Percentiles rank a stretch among this genome's conserved stretches.
phyloP scores from a whole-genome alignment of 2,113 vertebrate genomes.

The Zosterops japonicus region DNA sequence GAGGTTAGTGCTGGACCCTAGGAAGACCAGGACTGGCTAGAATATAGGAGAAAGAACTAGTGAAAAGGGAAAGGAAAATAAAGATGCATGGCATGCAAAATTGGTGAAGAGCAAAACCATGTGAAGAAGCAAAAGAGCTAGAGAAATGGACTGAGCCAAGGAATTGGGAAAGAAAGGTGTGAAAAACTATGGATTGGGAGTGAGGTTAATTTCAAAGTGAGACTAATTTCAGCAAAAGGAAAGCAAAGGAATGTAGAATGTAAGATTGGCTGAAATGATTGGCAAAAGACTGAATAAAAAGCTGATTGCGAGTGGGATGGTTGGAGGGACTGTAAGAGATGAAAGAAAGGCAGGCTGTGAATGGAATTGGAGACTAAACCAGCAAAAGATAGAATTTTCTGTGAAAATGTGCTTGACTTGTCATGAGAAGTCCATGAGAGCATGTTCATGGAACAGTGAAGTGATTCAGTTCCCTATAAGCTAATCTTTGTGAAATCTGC shows the following conservation, averaged over 20 bases:
- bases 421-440: fast-evolving
- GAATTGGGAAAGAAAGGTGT: background rate
- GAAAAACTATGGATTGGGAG: background rate
- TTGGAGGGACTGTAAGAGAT: background rate
- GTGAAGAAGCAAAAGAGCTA: background rate
- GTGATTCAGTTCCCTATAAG: background rate
- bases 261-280: background rate
- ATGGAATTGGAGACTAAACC: background rate
- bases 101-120: background rate
- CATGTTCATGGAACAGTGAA: background rate
- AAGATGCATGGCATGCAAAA: background rate
- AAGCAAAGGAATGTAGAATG: background rate
- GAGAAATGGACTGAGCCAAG: background rate
- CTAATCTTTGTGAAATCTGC: background rate
- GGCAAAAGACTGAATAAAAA: background rate
- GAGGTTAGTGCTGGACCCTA: background rate
- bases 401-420: background rate
- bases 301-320: background rate
- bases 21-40: background rate
- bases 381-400: background rate
- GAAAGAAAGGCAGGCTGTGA: background rate
- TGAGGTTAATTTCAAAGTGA: background rate
- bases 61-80: background rate
- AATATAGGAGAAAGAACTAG: background rate
- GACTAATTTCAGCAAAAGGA: background rate